Evolutionary conservation across 2,888 invertebrate species (phyloP).

Genomic region (Pristionchus maxplancki): DNA sequence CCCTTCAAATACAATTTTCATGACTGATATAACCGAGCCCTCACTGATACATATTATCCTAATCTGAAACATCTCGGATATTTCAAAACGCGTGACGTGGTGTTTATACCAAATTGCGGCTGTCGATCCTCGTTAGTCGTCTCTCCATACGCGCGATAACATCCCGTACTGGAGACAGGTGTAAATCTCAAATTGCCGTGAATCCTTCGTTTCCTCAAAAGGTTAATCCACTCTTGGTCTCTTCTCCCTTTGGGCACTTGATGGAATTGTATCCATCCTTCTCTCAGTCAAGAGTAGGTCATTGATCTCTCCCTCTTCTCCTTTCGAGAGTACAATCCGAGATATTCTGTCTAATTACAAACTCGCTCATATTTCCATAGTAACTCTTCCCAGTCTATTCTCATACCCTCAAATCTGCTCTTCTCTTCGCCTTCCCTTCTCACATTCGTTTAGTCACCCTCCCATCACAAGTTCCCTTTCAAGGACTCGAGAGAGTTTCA

Average conservation of each 20-base stretch:
- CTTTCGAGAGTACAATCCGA: constrained; percentile 24
- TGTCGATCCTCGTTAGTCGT: not conserved
- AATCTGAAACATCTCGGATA: not conserved
- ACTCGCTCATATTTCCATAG: not conserved
- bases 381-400: not conserved
- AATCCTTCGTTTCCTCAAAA: not conserved
- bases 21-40: not conserved
- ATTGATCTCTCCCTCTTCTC: not conserved
- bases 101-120: not conserved
- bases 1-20: too few species aligned
- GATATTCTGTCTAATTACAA: constrained; percentile 4
- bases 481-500: not conserved
- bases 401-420: constrained; percentile 1
- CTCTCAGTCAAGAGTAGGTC: not conserved
- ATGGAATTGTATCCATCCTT: constrained; percentile 3
- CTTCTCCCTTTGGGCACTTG: not conserved
- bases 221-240: not conserved
- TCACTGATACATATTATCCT: not conserved
- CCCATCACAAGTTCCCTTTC: constrained; percentile 25
- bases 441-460: constrained; percentile 33
- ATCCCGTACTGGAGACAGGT: not conserved
- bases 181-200: not conserved
- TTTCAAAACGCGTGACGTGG: not conserved
- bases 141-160: not conserved
- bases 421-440: not conserved